Conservation (phyloP, 2,888 invertebrate species). For the Fissipunctia ypsillon region DNA sequence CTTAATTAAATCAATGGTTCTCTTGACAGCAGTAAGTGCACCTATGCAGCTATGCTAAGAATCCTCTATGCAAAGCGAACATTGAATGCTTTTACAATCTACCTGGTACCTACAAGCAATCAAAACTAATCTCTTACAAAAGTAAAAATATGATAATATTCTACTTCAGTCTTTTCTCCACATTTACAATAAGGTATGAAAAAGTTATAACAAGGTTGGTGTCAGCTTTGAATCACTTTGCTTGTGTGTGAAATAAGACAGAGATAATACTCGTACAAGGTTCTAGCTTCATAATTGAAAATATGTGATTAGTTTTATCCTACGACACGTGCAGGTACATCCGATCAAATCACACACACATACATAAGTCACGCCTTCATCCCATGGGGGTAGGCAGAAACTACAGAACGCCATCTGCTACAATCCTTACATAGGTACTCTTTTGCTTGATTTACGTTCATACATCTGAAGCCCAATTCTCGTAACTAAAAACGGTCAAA, state of each 20-base stretch:
- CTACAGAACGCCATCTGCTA: no score
- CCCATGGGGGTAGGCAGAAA: no score
- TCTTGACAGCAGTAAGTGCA: background rate
- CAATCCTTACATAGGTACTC: no score
- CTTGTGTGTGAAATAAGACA: slow-evolving; percentile 10
- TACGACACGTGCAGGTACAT: no score
- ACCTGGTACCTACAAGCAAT: background rate
- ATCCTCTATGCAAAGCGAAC: background rate
- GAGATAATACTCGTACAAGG: slow-evolving; percentile 4
- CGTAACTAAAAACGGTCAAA: no score
- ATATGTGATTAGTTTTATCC: background rate
- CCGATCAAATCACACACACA: no score
- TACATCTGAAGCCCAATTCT: no score
- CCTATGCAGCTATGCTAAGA: background rate
- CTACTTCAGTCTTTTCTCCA: slow-evolving; percentile 47
- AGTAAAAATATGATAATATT: slow-evolving; percentile 41
- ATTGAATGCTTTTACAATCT: background rate
- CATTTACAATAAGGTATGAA: slow-evolving; percentile 56
- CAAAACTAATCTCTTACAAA: slow-evolving; percentile 13
- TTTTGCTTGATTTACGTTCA: no score
- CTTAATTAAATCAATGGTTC: slow-evolving; percentile 10
- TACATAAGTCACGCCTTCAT: no score
- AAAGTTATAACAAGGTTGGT: slow-evolving; percentile 59
- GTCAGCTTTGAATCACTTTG: slow-evolving; percentile 45
- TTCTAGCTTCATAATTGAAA: slow-evolving; percentile 4